Evolutionary conservation across 2,888 invertebrate genomes (phyloP).

Genomic region (Ligdia adustata): DNA sequence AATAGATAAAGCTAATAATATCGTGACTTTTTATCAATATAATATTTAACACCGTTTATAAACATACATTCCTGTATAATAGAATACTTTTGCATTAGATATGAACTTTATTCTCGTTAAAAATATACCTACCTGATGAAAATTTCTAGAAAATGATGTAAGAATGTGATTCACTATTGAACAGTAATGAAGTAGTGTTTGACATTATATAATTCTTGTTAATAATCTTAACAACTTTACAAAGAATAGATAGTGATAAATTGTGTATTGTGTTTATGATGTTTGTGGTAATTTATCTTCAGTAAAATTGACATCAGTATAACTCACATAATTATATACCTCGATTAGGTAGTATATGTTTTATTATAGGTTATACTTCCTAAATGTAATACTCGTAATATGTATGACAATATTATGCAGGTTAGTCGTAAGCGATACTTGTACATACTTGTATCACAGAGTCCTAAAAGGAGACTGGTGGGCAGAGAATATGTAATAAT

Average conservation of each 20-base stretch:
- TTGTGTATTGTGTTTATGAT: slow-evolving; percentile 2
- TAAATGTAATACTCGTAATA: no score
- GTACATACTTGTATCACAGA: no score
- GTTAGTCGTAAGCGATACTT: no score
- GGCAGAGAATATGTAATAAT: no score
- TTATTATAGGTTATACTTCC: no score
- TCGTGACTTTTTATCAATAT: slow-evolving; percentile 2
- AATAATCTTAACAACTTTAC: slow-evolving; percentile 5
- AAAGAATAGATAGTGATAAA: slow-evolving; percentile 3
- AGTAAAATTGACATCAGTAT: background rate
- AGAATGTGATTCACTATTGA: background rate
- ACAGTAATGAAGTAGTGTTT: background rate
- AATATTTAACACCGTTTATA: background rate
- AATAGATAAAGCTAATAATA: slow-evolving; percentile 20
- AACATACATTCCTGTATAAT: background rate
- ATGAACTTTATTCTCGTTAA: background rate
- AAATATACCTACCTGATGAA: background rate
- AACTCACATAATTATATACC: no score
- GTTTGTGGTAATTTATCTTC: slow-evolving; percentile 1
- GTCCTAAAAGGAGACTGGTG: no score
- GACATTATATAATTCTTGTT: background rate
- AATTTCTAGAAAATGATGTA: background rate
- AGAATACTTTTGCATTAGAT: slow-evolving; percentile 4
- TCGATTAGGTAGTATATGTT: no score
- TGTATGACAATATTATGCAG: no score